Conservation (phyloP, 2,797 vertebrate species). For the Eidolon dupreanum region DNA sequence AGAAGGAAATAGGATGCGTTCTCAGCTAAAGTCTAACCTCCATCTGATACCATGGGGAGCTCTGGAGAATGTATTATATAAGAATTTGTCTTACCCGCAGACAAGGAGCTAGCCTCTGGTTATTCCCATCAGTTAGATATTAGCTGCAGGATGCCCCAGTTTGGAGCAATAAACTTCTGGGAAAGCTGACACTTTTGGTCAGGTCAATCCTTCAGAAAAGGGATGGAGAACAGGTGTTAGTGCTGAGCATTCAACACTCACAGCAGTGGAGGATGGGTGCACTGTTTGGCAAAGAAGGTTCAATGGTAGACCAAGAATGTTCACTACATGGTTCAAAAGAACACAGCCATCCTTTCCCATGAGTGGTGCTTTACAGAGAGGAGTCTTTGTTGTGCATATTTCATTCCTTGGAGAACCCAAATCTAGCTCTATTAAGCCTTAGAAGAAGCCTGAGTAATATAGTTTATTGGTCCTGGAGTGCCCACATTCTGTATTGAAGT, state of each 20-base stretch:
- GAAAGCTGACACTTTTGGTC: background rate
- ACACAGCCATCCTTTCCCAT: background rate
- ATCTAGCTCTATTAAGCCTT: background rate
- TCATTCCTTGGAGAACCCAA: background rate
- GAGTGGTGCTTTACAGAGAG: background rate
- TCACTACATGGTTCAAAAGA: background rate
- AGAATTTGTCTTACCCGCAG: background rate
- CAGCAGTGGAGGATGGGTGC: background rate
- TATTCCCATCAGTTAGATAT: background rate
- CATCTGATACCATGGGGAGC: background rate
- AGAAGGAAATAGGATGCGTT: background rate
- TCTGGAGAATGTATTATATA: background rate
- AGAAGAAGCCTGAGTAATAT: background rate
- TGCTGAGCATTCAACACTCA: background rate
- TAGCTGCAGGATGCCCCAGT: background rate
- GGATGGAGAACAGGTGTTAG: rapidly evolving
- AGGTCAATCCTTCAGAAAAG: background rate
- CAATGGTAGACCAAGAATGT: background rate
- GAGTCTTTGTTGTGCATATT: background rate
- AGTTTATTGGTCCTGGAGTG: background rate
- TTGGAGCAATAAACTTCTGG: background rate
- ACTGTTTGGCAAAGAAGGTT: background rate
- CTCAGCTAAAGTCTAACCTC: background rate
- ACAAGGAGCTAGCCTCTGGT: background rate
- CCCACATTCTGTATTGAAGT: background rate